Conservation (phyloP, 1,140 invertebrate species). For the Antheraea pernyi region DNA sequence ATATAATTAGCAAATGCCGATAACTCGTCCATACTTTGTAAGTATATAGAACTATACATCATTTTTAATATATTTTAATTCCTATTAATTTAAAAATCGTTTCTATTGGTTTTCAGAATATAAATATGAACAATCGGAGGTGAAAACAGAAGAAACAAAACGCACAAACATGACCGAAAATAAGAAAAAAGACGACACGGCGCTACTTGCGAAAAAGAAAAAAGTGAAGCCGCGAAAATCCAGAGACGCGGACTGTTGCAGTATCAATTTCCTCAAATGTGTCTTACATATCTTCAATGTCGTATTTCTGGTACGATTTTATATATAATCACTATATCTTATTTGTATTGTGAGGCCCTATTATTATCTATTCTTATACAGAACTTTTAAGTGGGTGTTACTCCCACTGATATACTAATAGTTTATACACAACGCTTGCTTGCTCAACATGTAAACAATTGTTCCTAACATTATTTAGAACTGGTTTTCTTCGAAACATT, state of each 20-base stretch:
- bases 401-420: too few species aligned
- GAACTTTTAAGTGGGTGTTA: too few species aligned
- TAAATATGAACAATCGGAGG: constrained; percentile 9
- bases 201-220: constrained; percentile 65
- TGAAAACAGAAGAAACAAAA: constrained; percentile 7
- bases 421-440: too few species aligned
- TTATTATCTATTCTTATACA: too few species aligned
- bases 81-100: not conserved
- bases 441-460: too few species aligned
- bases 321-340: too few species aligned
- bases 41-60: not conserved
- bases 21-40: constrained; percentile 6
- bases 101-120: constrained; percentile 5
- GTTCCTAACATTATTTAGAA: too few species aligned
- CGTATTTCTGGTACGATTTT: constrained; percentile 85
- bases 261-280: constrained; percentile 88
- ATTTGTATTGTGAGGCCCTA: too few species aligned
- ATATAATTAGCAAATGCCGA: not conserved
- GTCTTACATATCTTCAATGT: constrained; percentile 90
- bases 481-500: too few species aligned
- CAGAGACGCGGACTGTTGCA: constrained; percentile 86
- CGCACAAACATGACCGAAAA: constrained; percentile 56
- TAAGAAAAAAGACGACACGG: constrained; percentile 64
- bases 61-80: not conserved
- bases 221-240: constrained; percentile 76